Base-by-base conservation (phyloP, 2,888 invertebrate species). In the Meta bourneti region DNA sequence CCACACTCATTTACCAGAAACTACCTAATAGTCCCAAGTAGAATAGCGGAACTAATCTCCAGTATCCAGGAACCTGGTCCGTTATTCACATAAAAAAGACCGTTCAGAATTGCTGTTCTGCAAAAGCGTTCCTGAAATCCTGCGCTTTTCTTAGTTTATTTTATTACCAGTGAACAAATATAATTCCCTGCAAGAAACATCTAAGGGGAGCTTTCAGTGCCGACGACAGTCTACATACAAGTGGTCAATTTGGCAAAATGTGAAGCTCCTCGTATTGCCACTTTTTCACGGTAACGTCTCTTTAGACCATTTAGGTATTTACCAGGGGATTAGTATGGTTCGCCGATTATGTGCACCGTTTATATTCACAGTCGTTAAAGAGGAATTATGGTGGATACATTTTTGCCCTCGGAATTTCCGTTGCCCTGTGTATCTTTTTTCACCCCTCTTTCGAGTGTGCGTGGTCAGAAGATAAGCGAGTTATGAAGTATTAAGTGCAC, bases 181-280 rank as follows among this genome's bases (percentile, higher is more conserved):
- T 75, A 19, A 75, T 84, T 84, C 72, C 61, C 74, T 52, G 51
- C n/a, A 54, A 69, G 48, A 16, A 85, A 16, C 75, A 72, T 83
- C 72, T 83, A 83, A 72, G 84, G n/a, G 69, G 61, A 77, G 51
- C 52, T 52, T 19, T 49, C 82, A 54, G 16, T 74, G 61, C 49
- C 72, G 51, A 81, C 81, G 80, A 80, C 88, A 88, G 71, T 16
- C 34, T 77, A 80, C 51, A 51, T 61, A 88, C 88, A 88, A 81
- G 81, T 81, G 75, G 81, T 54, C 88, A 74, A 74, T 81, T 74
- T 81, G 69, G 69, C 54, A 88, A 75, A 81, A 48, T 71, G 52
- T 70, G 69, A 69, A 49, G 19, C 72, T 34, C n/a, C 49, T 72
- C 72, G 72, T 70, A 69, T 69, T 8, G 75, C 75, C 75, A 74